Evolutionary conservation across 2,113 vertebrate species (phyloP).

Genomic region (Centropus unirufus): DNA sequence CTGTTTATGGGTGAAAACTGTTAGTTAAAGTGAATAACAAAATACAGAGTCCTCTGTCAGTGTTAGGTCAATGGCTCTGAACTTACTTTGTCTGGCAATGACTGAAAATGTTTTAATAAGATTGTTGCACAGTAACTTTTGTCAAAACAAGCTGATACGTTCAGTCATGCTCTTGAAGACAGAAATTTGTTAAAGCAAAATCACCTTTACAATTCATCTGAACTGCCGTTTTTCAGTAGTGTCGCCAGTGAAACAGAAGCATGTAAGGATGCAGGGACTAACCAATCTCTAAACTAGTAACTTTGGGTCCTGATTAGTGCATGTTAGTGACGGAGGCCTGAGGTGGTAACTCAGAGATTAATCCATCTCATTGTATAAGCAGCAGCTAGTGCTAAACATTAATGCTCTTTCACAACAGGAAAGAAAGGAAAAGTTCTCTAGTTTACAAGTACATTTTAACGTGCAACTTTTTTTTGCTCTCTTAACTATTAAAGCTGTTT

Average conservation of each 20-base stretch:
- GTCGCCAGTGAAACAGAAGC: not conserved
- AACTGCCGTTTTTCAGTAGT: not conserved
- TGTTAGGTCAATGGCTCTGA: not conserved
- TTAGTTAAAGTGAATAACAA: not conserved
- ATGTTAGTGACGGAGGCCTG: rapidly evolving
- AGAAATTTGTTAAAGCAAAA: not conserved
- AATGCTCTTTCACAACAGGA: rapidly evolving
- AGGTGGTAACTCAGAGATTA: not conserved
- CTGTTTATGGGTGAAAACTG: not conserved
- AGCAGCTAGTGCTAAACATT: not conserved
- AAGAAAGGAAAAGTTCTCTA: not conserved
- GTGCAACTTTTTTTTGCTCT: not conserved
- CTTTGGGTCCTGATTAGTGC: not conserved
- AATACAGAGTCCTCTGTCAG: not conserved
- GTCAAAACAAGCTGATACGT: not conserved
- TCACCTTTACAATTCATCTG: not conserved
- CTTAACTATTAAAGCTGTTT: not conserved
- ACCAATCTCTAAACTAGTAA: not conserved
- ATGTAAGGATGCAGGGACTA: rapidly evolving
- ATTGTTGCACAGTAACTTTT: not conserved
- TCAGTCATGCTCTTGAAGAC: not conserved
- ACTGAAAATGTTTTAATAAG: not conserved
- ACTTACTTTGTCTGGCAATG: not conserved
- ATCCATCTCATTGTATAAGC: not conserved
- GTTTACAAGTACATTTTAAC: not conserved